Base-by-base conservation (phyloP, 2,113 vertebrate species). In the Megaceryle torquata region DNA sequence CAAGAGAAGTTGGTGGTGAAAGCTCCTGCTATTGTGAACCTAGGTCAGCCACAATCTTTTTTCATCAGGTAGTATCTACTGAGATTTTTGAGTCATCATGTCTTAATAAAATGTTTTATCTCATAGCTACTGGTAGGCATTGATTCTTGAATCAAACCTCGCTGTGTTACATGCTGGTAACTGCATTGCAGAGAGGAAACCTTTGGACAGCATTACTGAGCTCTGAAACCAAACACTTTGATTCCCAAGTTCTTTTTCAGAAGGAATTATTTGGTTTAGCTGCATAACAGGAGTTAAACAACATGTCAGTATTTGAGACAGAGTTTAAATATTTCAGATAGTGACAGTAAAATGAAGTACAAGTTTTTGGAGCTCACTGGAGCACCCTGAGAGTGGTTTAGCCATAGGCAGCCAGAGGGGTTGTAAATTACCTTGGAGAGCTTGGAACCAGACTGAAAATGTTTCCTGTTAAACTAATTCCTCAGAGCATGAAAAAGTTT, bases 171-270 rank as follows among this genome's bases (percentile, higher is more conserved):
- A 9, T 1, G 0, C 46, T 79, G 60, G 11, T 15, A 50, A 26
- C 64, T 41, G 69, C 72, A 77, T 0, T 26, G 54, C 65, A 78
- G 37, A 37, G 28, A 61, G 13, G 17, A 65, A 74, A 41, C 7
- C 60, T 71, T 35, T 28, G 37, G 15, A 29, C 15, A 37, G 10
- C 10, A 19, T 25, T 54, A 5, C 44, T 17, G 75, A 69, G 59
- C 70, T 65, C 11, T 70, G 75, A 57, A 75, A 59, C 4, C 69
- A n/a, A 70, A 29, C 3, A 2, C 31, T 33, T 24, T 13, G 3
- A 24, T 14, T 69, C 22, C 7, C 0, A 0, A 77, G 9, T 11
- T 56, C 17, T 65, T 64, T 68, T 56, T 60, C 29, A 16, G 15
- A 2, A 35, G 39, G 10, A 83, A 74, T 70, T 80, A 13, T 11